Evolutionary conservation across 2,888 invertebrate genomes (phyloP), one percentile per base, ranked within the genome.

Genomic region (Eupithecia exiguata): DNA sequence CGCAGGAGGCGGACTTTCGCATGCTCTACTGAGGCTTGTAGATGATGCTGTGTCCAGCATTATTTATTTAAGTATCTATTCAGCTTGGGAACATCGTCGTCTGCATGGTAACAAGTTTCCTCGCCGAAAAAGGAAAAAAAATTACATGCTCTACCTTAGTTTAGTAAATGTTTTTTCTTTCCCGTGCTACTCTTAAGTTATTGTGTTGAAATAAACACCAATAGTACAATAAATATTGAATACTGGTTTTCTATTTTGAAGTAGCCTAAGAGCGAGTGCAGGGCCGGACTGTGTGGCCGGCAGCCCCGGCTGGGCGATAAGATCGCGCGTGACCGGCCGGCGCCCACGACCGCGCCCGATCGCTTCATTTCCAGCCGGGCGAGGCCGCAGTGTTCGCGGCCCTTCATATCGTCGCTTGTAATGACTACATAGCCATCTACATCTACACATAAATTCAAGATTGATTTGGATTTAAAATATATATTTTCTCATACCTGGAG

Each of bases 321-420:
- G 76, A 91, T 91, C 91, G 87, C 79, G 89, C 92, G 91, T 92
- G 92, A 90, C 88, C 84, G 78, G 81, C 88, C 84, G 78, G 81
- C 81, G 83, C 83, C 88, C 91, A 90, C 91, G 90, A 90, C 81
- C 82, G 79, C 71, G 78, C 79, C 84, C 87, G 86, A 90, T 90
- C 86, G 85, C 89, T 90, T 90, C 86, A 90, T 91, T 89, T 87
- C 85, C 82, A 85, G 78, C 40, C 69, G 62, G 66, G 43, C 21
- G 72, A 35, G 65, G 74, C 71, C 63, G 63, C 69, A 72, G 58
- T 49, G 69, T 66, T 63, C 76, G 75, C 71, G 40, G 69, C 21
- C 30, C 66, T 58, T 72, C 70, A 73, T 30, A 61, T 46, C 36
- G 3, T 36, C 46, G 16, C 46, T 70, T 30, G 35, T 61, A 69